Evolutionary conservation across 2,888 invertebrate genomes (phyloP), one percentile per base, ranked within the genome.

Genomic region (Drosophila kanekoi): DNA sequence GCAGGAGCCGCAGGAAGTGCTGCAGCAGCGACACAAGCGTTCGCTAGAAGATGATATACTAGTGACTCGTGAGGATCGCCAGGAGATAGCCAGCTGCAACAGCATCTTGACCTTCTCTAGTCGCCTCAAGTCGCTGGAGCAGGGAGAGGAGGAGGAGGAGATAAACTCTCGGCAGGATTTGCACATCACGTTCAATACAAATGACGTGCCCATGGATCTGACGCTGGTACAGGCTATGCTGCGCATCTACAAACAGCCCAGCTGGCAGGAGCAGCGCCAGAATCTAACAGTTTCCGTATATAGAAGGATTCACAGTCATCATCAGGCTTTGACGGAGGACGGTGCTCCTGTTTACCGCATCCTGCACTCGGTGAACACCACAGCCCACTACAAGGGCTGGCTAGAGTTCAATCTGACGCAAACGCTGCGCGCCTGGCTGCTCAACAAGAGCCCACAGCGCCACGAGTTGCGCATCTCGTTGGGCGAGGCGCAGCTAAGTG

Each of bases 21-120:
- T 88, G 20, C 89, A 88, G 49, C 80, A 79, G 57, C 79, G 89
- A 0, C 76, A 80, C 49, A 90, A 74, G 45, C 82, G 90, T 18
- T 74, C 86, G 0, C 13, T 81, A 1, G 64, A 73, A 1, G 89
- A 91, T 33, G 84, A 89, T 14, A 91, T 89, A 53, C 77, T 96
- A 77, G 94, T 97, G 60, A 96, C 95, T 84, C 95, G 95, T 14
- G 95, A 95, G 80, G 97, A 97, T 92, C 95, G 96, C 81, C 94
- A 94, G 79, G 96, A 96, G 68, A 96, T 98, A 79, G 96, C 97
- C 87, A 95, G 96, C 89, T 97, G 98, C 91, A 98, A 98, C 93
- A 95, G 97, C 87, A 98, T 98, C 87, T 96, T 98, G 94, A 98
- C 97, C 84, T 98, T 98, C 93, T 95, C 96, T 78, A 97, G 97